Evolutionary conservation across 2,113 vertebrate genomes (phyloP).

Genomic region (Pelmatolapia mariae): DNA sequence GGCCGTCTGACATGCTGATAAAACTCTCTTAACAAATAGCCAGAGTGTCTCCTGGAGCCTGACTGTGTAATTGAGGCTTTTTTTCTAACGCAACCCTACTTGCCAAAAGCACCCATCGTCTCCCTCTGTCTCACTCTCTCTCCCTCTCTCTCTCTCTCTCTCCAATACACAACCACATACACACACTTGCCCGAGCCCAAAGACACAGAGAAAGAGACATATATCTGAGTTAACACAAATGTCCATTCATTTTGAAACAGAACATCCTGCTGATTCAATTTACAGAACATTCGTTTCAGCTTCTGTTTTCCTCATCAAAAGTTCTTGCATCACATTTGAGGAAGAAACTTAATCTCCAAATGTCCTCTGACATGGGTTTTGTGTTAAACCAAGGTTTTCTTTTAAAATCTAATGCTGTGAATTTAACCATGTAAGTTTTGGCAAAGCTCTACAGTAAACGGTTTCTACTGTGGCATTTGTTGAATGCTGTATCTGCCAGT

Average conservation of each 20-base stretch:
- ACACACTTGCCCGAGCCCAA: background rate
- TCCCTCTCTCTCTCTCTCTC: background rate
- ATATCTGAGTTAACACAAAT: background rate
- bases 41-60: slow-evolving; percentile 40
- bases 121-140: background rate
- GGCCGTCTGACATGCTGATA: slow-evolving; percentile 43
- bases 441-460: background rate
- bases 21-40: slow-evolving; percentile 52
- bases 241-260: background rate
- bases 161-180: background rate
- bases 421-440: slow-evolving; percentile 36
- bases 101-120: background rate
- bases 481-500: background rate
- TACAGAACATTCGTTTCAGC: slow-evolving; percentile 17
- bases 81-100: slow-evolving; percentile 26
- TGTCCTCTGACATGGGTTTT: slow-evolving; percentile 13
- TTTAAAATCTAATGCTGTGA: slow-evolving; percentile 25
- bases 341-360: slow-evolving; percentile 40
- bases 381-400: slow-evolving; percentile 28
- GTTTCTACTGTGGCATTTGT: background rate
- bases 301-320: slow-evolving; percentile 60
- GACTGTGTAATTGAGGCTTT: slow-evolving; percentile 53
- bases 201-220: background rate
- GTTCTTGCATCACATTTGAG: slow-evolving; percentile 8
- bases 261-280: slow-evolving; percentile 21